phyloP scores from a whole-genome alignment of 2,888 invertebrate species.

The Zelleria hepariella region DNA sequence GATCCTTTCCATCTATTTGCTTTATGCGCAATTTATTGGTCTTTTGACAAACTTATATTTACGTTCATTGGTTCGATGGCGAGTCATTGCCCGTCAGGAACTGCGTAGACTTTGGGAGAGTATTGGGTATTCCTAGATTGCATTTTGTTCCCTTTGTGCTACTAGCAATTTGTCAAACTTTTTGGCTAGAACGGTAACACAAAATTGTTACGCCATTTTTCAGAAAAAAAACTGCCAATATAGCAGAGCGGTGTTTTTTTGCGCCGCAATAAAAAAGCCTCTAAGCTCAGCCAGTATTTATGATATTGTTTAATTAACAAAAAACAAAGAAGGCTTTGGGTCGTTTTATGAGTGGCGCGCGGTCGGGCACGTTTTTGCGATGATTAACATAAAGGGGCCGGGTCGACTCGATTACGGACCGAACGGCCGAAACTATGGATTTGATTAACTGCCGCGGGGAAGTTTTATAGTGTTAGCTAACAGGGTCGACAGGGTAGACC shows the following conservation, averaged over 20 bases:
- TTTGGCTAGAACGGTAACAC: no score
- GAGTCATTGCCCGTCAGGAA: not conserved
- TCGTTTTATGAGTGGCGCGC: not conserved
- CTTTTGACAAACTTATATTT: not conserved
- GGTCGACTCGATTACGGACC: constrained; percentile 23
- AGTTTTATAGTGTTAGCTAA: constrained; percentile 29
- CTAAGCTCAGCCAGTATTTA: not conserved
- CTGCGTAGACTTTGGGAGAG: not conserved
- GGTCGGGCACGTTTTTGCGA: constrained; percentile 1
- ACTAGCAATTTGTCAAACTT: no score
- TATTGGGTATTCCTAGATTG: no score
- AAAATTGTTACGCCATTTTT: no score
- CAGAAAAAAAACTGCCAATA: no score
- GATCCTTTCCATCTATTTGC: not conserved
- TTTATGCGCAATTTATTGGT: not conserved
- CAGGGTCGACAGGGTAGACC: not conserved
- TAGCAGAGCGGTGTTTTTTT: not conserved
- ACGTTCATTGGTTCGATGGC: not conserved
- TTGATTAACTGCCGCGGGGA: constrained; percentile 31
- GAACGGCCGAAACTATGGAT: constrained; percentile 32
- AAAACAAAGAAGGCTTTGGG: not conserved
- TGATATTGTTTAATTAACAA: not conserved
- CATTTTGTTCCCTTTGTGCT: no score
- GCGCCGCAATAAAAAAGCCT: not conserved
- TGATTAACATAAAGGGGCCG: constrained; percentile 2